phyloP scores from a whole-genome alignment of 2,113 vertebrate species.

The Mastomys coucha region DNA sequence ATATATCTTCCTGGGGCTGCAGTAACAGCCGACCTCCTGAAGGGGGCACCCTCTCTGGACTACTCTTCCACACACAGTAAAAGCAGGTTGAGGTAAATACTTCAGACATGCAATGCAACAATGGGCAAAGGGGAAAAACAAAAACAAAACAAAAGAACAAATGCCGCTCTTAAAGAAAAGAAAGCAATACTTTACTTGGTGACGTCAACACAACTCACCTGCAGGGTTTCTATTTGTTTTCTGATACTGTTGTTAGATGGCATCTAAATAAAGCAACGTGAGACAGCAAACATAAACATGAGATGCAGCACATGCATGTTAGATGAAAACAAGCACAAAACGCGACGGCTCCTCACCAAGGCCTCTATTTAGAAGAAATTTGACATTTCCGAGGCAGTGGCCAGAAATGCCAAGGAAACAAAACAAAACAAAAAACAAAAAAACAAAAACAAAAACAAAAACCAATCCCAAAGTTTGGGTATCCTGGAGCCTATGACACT shows the following conservation, averaged over 20 bases:
- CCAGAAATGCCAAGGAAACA: not conserved
- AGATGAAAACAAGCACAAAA: conserved; percentile 92
- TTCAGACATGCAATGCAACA: conserved; percentile 81
- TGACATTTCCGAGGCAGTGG: conserved; percentile 56
- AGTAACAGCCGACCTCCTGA: conserved; percentile 62
- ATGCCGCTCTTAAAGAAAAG: conserved; percentile 77
- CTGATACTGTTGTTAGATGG: conserved; percentile 99
- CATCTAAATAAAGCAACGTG: conserved; percentile 98
- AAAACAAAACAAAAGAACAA: conserved; percentile 78
- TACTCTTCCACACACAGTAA: conserved; percentile 15
- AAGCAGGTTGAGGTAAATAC: conserved; percentile 66
- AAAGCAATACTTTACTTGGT: conserved; percentile 85
- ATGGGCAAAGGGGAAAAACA: conserved; percentile 43
- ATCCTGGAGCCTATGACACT: not conserved
- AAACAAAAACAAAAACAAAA: not conserved
- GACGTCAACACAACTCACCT: conserved; percentile 94
- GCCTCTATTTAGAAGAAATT: conserved; percentile 91
- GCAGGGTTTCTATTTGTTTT: conserved; percentile 99
- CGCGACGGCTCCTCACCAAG: conserved; percentile 87
- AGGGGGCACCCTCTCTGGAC: not conserved
- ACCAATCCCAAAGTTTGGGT: conserved; percentile 4
- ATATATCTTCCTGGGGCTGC: conserved; percentile 44
- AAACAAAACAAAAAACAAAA: not conserved
- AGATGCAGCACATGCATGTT: conserved; percentile 93
- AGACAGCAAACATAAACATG: conserved; percentile 94